These are phyloP conservation scores for Catagonus wagneri DNA, from an alignment of 2,113 vertebrate genomes.

Conservation along the genomic window DNA sequence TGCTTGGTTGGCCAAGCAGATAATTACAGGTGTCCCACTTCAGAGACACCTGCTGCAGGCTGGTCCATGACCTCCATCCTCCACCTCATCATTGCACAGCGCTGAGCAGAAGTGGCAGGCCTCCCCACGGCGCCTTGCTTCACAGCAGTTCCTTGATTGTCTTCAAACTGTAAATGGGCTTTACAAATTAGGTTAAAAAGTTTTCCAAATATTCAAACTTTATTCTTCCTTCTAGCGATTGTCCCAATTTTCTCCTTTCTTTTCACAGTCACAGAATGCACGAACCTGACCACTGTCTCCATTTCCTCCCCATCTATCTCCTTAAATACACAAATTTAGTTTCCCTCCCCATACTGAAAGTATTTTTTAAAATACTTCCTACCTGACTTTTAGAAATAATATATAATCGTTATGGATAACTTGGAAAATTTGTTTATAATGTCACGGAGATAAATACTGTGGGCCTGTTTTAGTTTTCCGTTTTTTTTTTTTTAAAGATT, in stretches of 20 bases:
- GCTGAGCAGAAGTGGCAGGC: not conserved
- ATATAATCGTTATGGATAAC: not conserved
- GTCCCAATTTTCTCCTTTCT: conserved; percentile 35
- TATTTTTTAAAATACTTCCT: not conserved
- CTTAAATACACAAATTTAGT: not conserved
- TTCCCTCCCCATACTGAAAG: not conserved
- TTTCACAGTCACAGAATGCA: not conserved
- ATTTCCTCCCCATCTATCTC: not conserved
- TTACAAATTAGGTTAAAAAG: conserved; percentile 70
- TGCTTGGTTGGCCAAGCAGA: conserved; percentile 61
- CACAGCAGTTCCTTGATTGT: conserved; percentile 68
- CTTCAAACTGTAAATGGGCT: conserved; percentile 65
- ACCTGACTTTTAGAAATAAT: not conserved
- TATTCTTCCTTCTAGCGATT: conserved; percentile 5
- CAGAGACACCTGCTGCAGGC: conserved; percentile 50
- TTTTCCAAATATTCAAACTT: conserved; percentile 58
- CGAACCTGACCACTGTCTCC: not conserved
- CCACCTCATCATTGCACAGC: not conserved
- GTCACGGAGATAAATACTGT: not conserved
- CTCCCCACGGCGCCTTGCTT: not conserved
- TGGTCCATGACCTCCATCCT: conserved; percentile 51
- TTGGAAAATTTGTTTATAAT: not conserved
- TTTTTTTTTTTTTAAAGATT: not conserved
- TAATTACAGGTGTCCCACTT: conserved; percentile 61
- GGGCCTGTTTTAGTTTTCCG: not conserved